Base-by-base conservation (phyloP, 2,888 invertebrate genomes). In the Petrolisthes cinctipes region DNA sequence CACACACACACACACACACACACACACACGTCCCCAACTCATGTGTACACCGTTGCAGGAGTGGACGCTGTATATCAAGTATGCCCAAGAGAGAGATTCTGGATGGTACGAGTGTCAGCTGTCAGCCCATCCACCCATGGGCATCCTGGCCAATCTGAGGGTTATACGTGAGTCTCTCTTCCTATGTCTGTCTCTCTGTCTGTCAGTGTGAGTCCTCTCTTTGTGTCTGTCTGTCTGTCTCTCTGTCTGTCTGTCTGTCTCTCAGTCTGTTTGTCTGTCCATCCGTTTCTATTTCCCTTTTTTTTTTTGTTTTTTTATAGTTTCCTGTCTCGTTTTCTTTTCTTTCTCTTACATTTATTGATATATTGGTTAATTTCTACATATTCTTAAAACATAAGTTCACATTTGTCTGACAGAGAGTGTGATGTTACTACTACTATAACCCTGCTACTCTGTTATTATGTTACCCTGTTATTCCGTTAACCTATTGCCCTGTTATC, bases 21-120 rank as follows among this genome's bases (percentile, higher is more conserved):
- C 61, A 66, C 53, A 56, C 57, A 78, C n/a, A 61, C 61, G 4
- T 11, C 5, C 23, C 3, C 23, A 17, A 20, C 20, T 61, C 4
- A 14, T 53, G 57, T 54, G 54, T 4, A 37, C 71, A 3, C 17
- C 51, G 20, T 20, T 37, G 51, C 86, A 89, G 89, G 86, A 86
- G 23, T 89, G 89, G 89, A 89, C 89, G 61, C 78, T 89, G 4
- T 78, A 86, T 68, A 86, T 89, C 56, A 83, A 86, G 71, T 86
- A 83, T 76, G 89, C 83, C 82, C 86, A 83, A 17, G 54, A 75
- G 14, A 80, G 86, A n/a, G 89, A 89, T 61, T 86, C 89, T 4
- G 89, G 89, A 4, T n/a, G 86, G 9, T 89, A 89, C 84, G 89
- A 86, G 78, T 89, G 89, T 57, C 89, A 89, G 51, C 80, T 89